These are phyloP conservation scores for Anaspis maculata DNA, from an alignment of 2,888 invertebrate genomes.

Conservation along the genomic window DNA sequence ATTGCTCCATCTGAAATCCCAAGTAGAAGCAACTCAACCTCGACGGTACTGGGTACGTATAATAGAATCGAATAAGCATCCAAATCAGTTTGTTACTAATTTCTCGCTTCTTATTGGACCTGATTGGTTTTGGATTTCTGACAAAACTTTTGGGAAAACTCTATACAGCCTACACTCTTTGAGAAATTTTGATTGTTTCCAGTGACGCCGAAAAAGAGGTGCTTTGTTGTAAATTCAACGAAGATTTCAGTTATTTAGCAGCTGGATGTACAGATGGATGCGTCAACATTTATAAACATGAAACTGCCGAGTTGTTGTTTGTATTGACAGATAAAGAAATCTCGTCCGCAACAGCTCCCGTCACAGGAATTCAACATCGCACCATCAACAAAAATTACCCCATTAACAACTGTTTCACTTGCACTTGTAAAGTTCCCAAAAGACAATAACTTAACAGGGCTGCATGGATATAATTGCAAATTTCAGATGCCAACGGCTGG, in stretches of 20 bases:
- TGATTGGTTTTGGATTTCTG: too few relatives aligned
- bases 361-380: constrained; percentile 54
- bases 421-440: constrained; percentile 57
- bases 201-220: constrained; percentile 36
- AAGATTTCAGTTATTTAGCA: constrained; percentile 51
- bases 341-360: constrained; percentile 40
- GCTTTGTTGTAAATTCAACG: constrained; percentile 54
- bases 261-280: constrained; percentile 54
- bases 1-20: too few relatives aligned
- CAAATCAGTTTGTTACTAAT: too few relatives aligned
- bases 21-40: too few relatives aligned
- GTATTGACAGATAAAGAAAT: constrained; percentile 45
- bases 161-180: too few relatives aligned
- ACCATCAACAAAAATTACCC: constrained; percentile 52
- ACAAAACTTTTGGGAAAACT: too few relatives aligned
- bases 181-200: too few relatives aligned
- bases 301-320: constrained; percentile 43
- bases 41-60: too few relatives aligned
- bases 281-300: constrained; percentile 48
- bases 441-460: not conserved
- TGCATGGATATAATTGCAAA: too few relatives aligned
- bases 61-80: too few relatives aligned
- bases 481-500: constrained; percentile 61
- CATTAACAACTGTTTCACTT: constrained; percentile 49
- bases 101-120: too few relatives aligned